Evolutionary conservation across 2,113 vertebrate species (phyloP).

Genomic region (Piprites chloris): DNA sequence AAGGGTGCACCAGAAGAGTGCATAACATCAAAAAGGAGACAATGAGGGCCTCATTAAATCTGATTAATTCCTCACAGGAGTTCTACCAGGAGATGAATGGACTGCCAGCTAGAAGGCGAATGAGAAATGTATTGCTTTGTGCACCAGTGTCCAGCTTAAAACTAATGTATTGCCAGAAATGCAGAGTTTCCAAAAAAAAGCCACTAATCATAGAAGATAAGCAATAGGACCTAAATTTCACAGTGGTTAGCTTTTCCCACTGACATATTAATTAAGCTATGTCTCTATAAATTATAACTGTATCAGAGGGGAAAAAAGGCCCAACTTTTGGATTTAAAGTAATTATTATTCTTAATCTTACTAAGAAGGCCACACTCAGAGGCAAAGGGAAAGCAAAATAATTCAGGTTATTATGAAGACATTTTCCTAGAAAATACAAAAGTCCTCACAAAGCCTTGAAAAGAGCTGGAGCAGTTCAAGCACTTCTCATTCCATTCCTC

Average conservation of each 20-base stretch:
- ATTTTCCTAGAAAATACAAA: neutral
- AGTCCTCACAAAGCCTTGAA: neutral
- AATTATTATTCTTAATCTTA: neutral
- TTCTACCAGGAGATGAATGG: neutral
- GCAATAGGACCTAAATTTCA: neutral
- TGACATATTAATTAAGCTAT: neutral
- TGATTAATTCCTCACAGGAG: conserved; percentile 10
- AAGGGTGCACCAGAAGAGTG: neutral
- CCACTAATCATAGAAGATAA: neutral
- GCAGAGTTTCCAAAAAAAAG: neutral
- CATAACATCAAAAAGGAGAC: neutral
- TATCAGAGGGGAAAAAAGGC: neutral
- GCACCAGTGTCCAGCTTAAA: neutral
- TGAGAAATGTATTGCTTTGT: neutral
- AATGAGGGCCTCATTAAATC: neutral
- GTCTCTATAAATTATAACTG: neutral
- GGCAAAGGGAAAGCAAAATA: neutral
- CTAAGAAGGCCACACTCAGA: neutral
- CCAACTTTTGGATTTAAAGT: neutral
- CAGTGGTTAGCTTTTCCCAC: neutral
- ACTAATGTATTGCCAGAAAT: neutral
- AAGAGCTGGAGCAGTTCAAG: neutral
- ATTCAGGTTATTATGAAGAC: neutral
- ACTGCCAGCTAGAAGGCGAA: neutral
- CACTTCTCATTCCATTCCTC: neutral